These are phyloP conservation scores for Agelastica alni DNA, from an alignment of 2,888 invertebrate genomes.

Conservation along the genomic window DNA sequence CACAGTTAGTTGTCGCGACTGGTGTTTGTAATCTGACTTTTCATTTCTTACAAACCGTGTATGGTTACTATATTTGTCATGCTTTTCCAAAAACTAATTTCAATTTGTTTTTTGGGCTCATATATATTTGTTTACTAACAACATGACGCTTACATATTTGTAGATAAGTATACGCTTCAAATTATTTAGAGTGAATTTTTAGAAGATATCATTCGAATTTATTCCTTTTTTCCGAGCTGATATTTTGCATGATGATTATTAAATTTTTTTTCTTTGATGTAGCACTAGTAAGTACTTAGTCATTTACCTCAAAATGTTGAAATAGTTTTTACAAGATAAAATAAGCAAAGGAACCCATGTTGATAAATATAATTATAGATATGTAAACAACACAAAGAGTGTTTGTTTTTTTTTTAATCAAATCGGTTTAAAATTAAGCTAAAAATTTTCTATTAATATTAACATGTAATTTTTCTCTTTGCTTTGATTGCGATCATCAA, in stretches of 20 bases:
- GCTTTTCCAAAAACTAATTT: too few species aligned
- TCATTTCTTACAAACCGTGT: too few species aligned
- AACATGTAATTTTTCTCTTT: too few species aligned
- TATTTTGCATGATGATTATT: constrained; percentile 15
- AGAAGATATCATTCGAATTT: constrained; percentile 14
- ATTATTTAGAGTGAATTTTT: constrained; percentile 18
- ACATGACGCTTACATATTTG: constrained; percentile 16
- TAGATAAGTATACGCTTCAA: constrained; percentile 24
- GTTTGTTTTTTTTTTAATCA: too few species aligned
- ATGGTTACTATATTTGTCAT: too few species aligned
- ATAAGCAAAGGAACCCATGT: constrained; percentile 6
- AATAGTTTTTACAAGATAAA: not conserved
- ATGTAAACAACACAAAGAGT: too few species aligned
- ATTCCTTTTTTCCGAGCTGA: constrained; percentile 2
- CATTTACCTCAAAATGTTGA: constrained; percentile 12
- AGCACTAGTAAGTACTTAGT: constrained; percentile 18
- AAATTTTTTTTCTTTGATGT: constrained; percentile 18
- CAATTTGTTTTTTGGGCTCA: constrained; percentile 4
- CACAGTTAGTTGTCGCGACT: too few species aligned
- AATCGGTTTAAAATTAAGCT: too few species aligned
- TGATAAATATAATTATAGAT: not conserved
- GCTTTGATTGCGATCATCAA: too few species aligned
- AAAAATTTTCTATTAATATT: too few species aligned
- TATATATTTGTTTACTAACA: constrained; percentile 17
- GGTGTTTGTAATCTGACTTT: too few species aligned